These are phyloP conservation scores for Typhlichthys subterraneus DNA, from an alignment of 2,797 vertebrate species.

Conservation along the genomic window DNA sequence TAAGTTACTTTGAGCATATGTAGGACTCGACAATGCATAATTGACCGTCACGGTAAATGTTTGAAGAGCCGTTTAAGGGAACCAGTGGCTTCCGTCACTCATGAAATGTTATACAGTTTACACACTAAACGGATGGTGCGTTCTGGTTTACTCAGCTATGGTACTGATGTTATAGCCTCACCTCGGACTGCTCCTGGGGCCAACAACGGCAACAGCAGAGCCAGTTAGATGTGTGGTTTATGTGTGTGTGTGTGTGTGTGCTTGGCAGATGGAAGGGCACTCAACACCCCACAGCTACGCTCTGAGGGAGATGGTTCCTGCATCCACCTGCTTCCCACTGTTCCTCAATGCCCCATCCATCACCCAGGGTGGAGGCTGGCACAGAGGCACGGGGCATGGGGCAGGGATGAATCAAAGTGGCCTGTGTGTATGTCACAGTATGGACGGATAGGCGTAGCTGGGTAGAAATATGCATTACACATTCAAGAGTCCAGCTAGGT, in stretches of 20 bases:
- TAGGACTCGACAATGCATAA: background rate
- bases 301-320: constrained; percentile 34
- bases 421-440: constrained; percentile 14
- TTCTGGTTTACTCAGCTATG: too few species aligned
- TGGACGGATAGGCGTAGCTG: constrained; percentile 4
- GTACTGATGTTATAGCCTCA: constrained; percentile 5
- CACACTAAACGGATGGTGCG: too few species aligned
- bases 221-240: constrained; percentile 9
- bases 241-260: constrained; percentile 5
- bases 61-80: background rate
- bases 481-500: background rate
- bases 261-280: constrained; percentile 20
- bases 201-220: constrained; percentile 26
- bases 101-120: background rate
- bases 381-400: constrained; percentile 10
- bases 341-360: constrained; percentile 39
- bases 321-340: constrained; percentile 25
- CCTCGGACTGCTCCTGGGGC: constrained; percentile 18
- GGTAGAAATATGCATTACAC: background rate
- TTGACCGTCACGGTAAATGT: constrained; percentile 1
- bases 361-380: constrained; percentile 31
- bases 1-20: background rate
- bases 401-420: constrained; percentile 25
- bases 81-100: background rate
- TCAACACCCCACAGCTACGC: constrained; percentile 30